Percentiles rank a stretch among this genome's conserved stretches.
Conservation (phyloP, 2,888 invertebrate species). For the Theodoxus fluviatilis region DNA sequence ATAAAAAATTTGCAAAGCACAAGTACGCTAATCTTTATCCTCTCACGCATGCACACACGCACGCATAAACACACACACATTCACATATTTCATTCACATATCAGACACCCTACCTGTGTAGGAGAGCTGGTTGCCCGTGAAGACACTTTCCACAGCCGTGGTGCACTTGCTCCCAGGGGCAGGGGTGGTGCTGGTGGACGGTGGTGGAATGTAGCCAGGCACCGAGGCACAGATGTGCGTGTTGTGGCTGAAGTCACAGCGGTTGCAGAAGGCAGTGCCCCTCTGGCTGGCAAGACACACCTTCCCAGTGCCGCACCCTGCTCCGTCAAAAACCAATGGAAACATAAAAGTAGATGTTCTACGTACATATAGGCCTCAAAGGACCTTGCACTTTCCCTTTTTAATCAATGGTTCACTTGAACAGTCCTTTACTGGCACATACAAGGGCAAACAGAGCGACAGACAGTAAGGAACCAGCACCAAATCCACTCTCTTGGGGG, state of each 20-base stretch:
- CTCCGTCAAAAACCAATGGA: too few species aligned
- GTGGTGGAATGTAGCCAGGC: slow-evolving; percentile 32
- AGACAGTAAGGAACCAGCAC: too few species aligned
- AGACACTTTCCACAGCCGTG: slow-evolving; percentile 41
- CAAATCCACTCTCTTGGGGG: too few species aligned
- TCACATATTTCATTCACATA: too few species aligned
- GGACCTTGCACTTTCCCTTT: too few species aligned
- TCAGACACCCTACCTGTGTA: slow-evolving; percentile 37
- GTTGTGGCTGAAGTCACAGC: slow-evolving; percentile 58
- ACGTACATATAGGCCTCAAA: too few species aligned
- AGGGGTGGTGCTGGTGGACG: slow-evolving; percentile 27
- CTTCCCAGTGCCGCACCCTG: slow-evolving; percentile 62
- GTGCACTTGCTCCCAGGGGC: slow-evolving; percentile 32
- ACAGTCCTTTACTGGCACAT: too few species aligned
- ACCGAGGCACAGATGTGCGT: slow-evolving; percentile 51
- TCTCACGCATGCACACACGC: background rate
- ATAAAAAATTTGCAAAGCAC: too few species aligned
- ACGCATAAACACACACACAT: background rate
- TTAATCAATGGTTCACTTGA: too few species aligned
- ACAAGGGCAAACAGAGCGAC: too few species aligned
- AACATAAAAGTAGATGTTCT: too few species aligned
- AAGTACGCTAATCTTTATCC: too few species aligned
- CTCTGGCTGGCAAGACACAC: slow-evolving; percentile 49
- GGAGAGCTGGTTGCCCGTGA: slow-evolving; percentile 31
- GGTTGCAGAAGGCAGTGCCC: slow-evolving; percentile 54